phyloP scores from a whole-genome alignment of 2,797 vertebrate genomes.

The Gambelia wislizenii region DNA sequence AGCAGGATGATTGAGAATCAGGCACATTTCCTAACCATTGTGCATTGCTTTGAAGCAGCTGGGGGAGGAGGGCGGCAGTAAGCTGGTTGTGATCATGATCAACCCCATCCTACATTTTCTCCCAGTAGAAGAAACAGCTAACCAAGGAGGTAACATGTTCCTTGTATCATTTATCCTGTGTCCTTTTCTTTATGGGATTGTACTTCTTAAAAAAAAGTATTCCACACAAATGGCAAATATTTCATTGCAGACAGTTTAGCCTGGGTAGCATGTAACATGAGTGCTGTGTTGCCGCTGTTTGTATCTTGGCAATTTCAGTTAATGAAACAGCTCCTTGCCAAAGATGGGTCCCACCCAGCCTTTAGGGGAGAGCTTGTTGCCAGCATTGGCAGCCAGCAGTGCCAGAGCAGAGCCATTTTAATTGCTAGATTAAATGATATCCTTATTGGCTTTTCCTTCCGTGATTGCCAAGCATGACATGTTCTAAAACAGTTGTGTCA shows the following conservation, averaged over 20 bases:
- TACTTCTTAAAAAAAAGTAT: background rate
- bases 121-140: background rate
- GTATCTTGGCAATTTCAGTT: conserved; percentile 48
- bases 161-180: background rate
- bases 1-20: background rate
- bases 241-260: background rate
- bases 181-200: background rate
- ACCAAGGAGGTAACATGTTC: background rate
- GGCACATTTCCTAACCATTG: background rate
- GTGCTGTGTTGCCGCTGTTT: conserved; percentile 47
- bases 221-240: background rate
- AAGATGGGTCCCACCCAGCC: conserved; percentile 56
- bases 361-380: conserved; percentile 29
- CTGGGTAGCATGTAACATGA: conserved; percentile 28
- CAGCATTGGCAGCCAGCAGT: conserved; percentile 61
- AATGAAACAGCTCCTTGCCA: conserved; percentile 53
- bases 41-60: background rate
- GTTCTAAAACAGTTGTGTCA: conserved; percentile 63
- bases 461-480: conserved; percentile 60
- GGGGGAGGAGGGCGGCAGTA: background rate
- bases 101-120: no score
- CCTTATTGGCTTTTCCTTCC: conserved; percentile 68
- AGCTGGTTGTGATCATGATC: no score
- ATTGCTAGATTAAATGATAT: conserved; percentile 71
- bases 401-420: conserved; percentile 51